Evolutionary conservation across 2,797 vertebrate species (phyloP), one percentile per base, ranked within the genome.

Genomic region (Telmatherina bonti): DNA sequence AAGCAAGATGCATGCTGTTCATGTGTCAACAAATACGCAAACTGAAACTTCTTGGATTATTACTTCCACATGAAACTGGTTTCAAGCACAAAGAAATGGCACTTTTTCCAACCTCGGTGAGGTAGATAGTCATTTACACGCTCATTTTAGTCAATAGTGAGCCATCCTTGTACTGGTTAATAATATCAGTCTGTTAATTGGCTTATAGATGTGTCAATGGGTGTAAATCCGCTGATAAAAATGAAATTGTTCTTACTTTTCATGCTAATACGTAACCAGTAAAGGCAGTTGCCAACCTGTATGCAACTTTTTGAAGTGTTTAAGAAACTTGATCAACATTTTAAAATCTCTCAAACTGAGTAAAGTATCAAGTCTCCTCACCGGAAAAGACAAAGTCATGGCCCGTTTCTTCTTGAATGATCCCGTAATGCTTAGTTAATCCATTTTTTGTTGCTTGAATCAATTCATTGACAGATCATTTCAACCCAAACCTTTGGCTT

Each of bases 401-500:
- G 24, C 24, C 13, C 26, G 12, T 52, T 52, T 52, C 12, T 52
- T 52, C 11, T 11, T 51, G 4, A 51, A 24, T 13, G 22, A 24
- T 10, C 26, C 9, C 8, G 12, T 4, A n/a, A 51, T 52, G 51
- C 36, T 49, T 30, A 60, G 41, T 41, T 4, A 36, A 16, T 18
- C 16, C 18, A 2, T 31, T n/a, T 24, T 43, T 12, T 20, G 8
- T 33, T 33, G 35, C 12, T 16, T 60, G 24, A 38, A 15, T 4
- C 7, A 16, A 20, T 29, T 31, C 13, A 51, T 68, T n/a, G 18
- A 15, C 16, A 0, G 18, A 51, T 38, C 7, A 15, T 41, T 61
- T 43, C 38, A 61, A 49, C 18, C 31, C 24, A n/a, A 52, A 52
- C 47, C 9, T 1, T 29, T 55, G 24, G 22, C 38, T 72, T 72